Evolutionary conservation across 35 echinoderm and acorn worm species (phyloP), one percentile per base, ranked within the genome.

Genomic region (Ophiothrix spiculata): DNA sequence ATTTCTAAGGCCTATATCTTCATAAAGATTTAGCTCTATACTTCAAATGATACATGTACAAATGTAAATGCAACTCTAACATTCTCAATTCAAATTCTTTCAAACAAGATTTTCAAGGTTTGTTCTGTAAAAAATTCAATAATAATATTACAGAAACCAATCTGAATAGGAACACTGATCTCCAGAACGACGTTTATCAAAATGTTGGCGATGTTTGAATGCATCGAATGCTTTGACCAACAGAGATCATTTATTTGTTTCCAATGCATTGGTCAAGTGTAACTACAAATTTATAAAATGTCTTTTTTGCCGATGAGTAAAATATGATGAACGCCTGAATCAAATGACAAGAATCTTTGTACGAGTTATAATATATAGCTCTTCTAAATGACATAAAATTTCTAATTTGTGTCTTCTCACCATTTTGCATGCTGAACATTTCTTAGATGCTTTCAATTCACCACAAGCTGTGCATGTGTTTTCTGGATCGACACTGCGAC

Each of bases 371-470:
- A 19, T 10, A 49, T 49, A 49, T 49, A 19, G 19, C 42, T 10
- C 6, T 6, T 19, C 19, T 76, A 28, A 63, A 63, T 76, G 74
- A 76, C n/a, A 35, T 31, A 8, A 28, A 76, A 8, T 35, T 31
- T 35, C 4, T 28, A 31, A 15, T 28, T 28, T 15, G 28, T 63
- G 14, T 63, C 56, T 78, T 41, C 80, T 81, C 41, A 99, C 96
- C 80, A 80, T 42, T 90, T 99, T 99, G 79, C 96, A 99, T 3
- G 92, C 92, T 39, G 96, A 99, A 32, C 96, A 99, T 80, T 90
- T 99, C 83, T 99, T 94, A 49, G 80, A 78, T 46, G 96, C 96
- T 35, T 89, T 94, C 21, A 86, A 29, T 40, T 94, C 86, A 37
- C 89, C 92, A 79, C 91, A 93, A 10, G 29, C 16, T 29, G 46